A percentile compares a stretch with the other conserved stretches of the same genome.
phyloP scores from a whole-genome alignment of 2,888 invertebrate species.

The Glaucopsyche alexis region DNA sequence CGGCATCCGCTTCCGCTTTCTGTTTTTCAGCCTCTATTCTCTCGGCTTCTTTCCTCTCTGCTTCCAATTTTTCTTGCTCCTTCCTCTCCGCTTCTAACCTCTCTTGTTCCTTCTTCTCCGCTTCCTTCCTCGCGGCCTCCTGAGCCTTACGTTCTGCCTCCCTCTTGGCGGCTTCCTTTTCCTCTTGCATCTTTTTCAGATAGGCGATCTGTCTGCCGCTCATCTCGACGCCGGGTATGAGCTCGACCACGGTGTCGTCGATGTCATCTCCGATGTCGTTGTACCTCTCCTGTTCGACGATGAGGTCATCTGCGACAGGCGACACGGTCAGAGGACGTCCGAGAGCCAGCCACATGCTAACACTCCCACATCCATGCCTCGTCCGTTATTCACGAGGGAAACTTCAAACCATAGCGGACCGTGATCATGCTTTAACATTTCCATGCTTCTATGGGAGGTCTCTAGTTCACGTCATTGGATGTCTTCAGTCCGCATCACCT shows the following conservation, averaged over 20 bases:
- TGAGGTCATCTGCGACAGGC: conserved; percentile 87
- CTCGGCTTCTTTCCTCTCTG: conserved; percentile 38
- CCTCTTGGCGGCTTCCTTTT: conserved; percentile 27
- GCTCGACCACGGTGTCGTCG: conserved; percentile 95
- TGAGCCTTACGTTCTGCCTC: conserved; percentile 25
- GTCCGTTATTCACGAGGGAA: conserved; percentile 33
- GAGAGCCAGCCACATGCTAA: conserved; percentile 40
- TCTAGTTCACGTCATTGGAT: conserved; percentile 32
- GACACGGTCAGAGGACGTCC: conserved; percentile 40
- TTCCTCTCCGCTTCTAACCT: conserved; percentile 35
- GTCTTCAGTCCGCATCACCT: conserved; percentile 35
- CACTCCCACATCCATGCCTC: conserved; percentile 38
- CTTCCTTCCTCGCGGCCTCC: conserved; percentile 29
- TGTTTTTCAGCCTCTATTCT: conserved; percentile 31
- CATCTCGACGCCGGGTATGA: conserved; percentile 81
- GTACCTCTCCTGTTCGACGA: conserved; percentile 93
- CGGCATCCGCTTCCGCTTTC: conserved; percentile 34
- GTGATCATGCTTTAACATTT: conserved; percentile 51
- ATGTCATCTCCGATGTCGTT: conserved; percentile 95
- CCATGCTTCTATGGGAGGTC: conserved; percentile 44
- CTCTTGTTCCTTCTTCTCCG: conserved; percentile 34
- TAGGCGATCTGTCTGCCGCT: conserved; percentile 55
- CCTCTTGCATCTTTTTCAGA: conserved; percentile 26
- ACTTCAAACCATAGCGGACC: conserved; percentile 32
- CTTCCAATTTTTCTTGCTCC: conserved; percentile 43